Evolutionary conservation across 1,140 invertebrate species (phyloP), one percentile per base, ranked within the genome.

Genomic region (Leptestheria dahalacensis): DNA sequence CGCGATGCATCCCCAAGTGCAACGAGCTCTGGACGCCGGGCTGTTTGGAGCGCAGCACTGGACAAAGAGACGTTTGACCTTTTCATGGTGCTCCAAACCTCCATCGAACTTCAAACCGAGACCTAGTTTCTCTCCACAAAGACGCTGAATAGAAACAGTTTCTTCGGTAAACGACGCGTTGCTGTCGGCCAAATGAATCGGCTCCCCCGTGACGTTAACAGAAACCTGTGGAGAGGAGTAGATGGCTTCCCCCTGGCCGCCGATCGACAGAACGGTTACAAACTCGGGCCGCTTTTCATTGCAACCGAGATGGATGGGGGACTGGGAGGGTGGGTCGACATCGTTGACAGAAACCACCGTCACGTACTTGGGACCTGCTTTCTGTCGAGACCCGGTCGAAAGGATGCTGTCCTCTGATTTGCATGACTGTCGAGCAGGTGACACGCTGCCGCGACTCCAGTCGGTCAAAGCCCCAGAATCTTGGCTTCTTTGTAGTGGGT

Each of bases 91-190:
- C 2, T 84, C 83, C 1, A 61, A 57, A 2, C 88, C 89, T 29
- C 89, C 90, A 71, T 94, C 89, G 69, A 96, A 93, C 69, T 91
- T 89, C 0, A 95, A 72, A 0, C 89, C 89, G 67, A 96, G 88
- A 0, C 91, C 91, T 0, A 96, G 73, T 48, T 88, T 79, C 70
- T 93, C 91, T 0, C 90, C 91, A 0, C 88, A 86, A 57, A 92
- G 75, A 58, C 91, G 78, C 65, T 85, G 87, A 10, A 92, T 82
- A 33, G 83, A 75, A n/a, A 91, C 81, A 33, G 71, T 65, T 70
- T 86, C 82, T 50, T 65, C 59, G 26, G 53, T 46, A 46, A 62
- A 59, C 15, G 15, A 41, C 33, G 33, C 15, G 6, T 41, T 41
- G 6, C 15, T 41, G 15, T 41, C 33, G 33, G 15, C 6, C 6